Percentiles rank a stretch among this genome's conserved stretches.
These are phyloP conservation scores for Luehdorfia chinensis DNA, from an alignment of 1,140 invertebrate species.

Conservation along the genomic window DNA sequence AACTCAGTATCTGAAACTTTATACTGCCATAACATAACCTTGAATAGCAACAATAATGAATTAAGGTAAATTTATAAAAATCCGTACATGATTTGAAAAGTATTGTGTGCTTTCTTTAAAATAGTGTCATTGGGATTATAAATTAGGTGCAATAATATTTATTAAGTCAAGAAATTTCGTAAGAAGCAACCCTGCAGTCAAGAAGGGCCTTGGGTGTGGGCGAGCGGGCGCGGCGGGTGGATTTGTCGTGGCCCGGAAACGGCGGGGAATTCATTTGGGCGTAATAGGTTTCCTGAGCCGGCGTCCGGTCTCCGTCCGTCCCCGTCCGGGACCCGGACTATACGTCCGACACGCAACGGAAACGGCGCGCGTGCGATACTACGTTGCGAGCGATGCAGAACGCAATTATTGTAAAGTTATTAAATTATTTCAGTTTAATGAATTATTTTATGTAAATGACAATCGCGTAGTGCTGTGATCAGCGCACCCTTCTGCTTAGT, in stretches of 20 bases:
- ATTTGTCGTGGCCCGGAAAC: constrained; percentile 71
- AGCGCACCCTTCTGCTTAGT: no score
- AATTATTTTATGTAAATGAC: no score
- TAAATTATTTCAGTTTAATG: constrained; percentile 6
- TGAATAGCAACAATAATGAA: no score
- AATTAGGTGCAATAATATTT: no score
- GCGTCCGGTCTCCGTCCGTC: constrained; percentile 39
- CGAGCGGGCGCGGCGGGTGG: constrained; percentile 47
- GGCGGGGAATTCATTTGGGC: constrained; percentile 74
- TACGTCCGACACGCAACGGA: constrained; percentile 67
- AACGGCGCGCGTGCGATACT: constrained; percentile 34
- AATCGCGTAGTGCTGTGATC: no score
- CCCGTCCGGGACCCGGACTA: constrained; percentile 47
- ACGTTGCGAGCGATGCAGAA: constrained; percentile 8
- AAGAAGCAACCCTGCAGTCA: constrained; percentile 34
- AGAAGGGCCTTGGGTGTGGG: constrained; percentile 59
- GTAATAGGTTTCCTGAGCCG: constrained; percentile 73
- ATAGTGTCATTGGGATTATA: no score
- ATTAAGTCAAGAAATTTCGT: neutral
- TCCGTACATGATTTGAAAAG: no score
- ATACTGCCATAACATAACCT: no score
- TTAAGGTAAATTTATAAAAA: no score
- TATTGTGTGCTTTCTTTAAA: no score
- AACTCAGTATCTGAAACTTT: no score
- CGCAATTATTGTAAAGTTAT: neutral